phyloP scores from a whole-genome alignment of 2,797 vertebrate genomes.

The Acanthurus lineatus region DNA sequence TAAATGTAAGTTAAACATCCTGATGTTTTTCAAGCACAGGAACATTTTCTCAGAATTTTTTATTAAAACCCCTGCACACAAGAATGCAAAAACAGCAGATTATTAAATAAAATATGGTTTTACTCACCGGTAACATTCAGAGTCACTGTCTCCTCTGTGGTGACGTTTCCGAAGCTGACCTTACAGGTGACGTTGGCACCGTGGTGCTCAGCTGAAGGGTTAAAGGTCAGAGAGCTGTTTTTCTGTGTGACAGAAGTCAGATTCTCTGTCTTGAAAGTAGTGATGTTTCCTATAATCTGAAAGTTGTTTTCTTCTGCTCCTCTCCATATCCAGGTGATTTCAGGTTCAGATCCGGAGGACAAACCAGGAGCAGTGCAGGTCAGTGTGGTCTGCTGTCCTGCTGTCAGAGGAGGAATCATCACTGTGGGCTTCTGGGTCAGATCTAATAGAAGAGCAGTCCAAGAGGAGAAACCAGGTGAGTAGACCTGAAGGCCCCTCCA shows the following conservation, averaged over 20 bases:
- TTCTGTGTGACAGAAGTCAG: not conserved
- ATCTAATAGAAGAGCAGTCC: conserved; percentile 29
- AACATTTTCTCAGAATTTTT: no score
- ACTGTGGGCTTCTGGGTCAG: conserved; percentile 57
- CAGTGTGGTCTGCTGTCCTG: conserved; percentile 43
- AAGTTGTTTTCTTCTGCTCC: not conserved
- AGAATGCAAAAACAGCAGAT: no score
- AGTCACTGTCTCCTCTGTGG: not conserved
- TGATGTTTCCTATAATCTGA: not conserved
- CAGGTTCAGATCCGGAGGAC: conserved; percentile 51
- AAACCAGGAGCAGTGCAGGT: conserved; percentile 67
- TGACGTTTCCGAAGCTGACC: not conserved
- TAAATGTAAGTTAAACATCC: no score
- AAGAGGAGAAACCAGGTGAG: no score
- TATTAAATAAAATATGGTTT: not conserved
- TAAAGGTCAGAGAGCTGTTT: conserved; percentile 41
- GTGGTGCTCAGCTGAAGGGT: conserved; percentile 4
- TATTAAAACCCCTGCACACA: no score
- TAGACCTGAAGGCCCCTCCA: no score
- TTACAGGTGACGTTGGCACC: not conserved
- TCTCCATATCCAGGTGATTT: conserved; percentile 65
- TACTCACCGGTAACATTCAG: conserved; percentile 54
- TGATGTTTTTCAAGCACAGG: no score
- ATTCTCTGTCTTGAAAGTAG: not conserved
- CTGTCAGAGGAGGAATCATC: conserved; percentile 47